Evolutionary conservation across 2,888 invertebrate species (phyloP).

Genomic region (Melanotus villosus): DNA sequence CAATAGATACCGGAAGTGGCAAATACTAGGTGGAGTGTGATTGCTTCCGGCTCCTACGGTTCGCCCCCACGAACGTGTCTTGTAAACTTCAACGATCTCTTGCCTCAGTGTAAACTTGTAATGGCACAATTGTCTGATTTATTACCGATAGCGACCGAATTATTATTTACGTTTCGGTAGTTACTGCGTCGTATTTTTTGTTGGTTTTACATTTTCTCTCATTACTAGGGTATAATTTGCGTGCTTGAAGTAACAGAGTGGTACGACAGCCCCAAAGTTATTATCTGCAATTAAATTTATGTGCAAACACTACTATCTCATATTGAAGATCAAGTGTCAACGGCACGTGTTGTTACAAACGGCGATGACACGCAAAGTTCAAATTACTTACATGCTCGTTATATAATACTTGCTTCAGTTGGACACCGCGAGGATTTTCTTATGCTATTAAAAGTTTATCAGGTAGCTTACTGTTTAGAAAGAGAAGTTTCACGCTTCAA

Average conservation of each 20-base stretch:
- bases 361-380: conserved; percentile 10
- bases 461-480: no score
- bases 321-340: conserved; percentile 7
- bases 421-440: no score
- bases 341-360: conserved; percentile 18
- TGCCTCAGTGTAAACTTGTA: neutral
- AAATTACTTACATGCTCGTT: conserved; percentile 7
- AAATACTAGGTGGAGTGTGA: neutral
- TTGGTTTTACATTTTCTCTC: no score
- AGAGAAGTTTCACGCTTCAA: no score
- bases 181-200: no score
- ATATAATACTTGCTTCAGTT: neutral
- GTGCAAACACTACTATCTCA: neutral
- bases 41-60: conserved; percentile 1
- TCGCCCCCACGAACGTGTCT: neutral
- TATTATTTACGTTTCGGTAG: no score
- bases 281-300: conserved; percentile 9
- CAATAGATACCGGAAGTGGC: conserved; percentile 8
- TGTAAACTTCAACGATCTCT: neutral
- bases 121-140: neutral
- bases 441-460: no score
- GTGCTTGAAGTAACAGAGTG: no score
- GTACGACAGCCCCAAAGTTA: neutral
- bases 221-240: no score
- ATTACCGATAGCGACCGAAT: neutral